These are phyloP conservation scores for Luidia sarsii DNA, from an alignment of 53 echinoderm and acorn worm species.

Conservation along the genomic window DNA sequence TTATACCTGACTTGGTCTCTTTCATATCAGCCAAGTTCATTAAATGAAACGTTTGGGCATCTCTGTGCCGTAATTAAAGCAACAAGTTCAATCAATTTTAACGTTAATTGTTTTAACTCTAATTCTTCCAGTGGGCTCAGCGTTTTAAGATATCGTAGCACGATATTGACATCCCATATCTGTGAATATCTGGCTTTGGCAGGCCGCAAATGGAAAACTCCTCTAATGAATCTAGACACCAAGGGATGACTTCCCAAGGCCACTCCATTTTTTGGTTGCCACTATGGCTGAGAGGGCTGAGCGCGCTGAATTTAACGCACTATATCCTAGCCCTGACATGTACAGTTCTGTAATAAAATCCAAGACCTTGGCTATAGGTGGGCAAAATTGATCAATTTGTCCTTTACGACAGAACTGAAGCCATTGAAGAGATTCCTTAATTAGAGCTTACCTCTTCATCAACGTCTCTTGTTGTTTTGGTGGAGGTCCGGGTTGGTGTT, in stretches of 20 bases:
- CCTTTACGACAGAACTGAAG: conserved; percentile 2
- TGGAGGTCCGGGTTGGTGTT: too few relatives aligned
- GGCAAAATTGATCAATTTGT: conserved; percentile 17
- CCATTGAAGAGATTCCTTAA: too few relatives aligned
- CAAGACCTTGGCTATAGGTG: conserved; percentile 22
- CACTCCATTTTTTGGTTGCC: neutral
- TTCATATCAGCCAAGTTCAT: neutral
- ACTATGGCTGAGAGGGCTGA: neutral
- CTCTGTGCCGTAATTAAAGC: conserved; percentile 12
- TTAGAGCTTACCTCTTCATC: too few relatives aligned
- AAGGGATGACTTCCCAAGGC: conserved; percentile 40
- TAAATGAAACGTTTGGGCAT: conserved; percentile 14
- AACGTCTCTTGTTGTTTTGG: too few relatives aligned
- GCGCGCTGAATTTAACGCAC: conserved; percentile 51
- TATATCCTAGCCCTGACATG: conserved; percentile 18
- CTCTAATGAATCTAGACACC: conserved; percentile 43
- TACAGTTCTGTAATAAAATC: conserved; percentile 51
- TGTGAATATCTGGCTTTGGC: conserved; percentile 28
- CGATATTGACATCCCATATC: conserved; percentile 7
- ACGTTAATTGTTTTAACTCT: neutral
- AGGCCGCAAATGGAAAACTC: conserved; percentile 32
- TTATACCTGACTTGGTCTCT: neutral
- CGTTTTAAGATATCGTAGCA: conserved; percentile 8
- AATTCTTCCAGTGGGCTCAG: neutral
- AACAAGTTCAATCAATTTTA: conserved; percentile 8